A percentile compares a stretch with the other conserved stretches of the same genome.
phyloP scores from a whole-genome alignment of 2,888 invertebrate genomes.

The Opisthograptis luteolata region DNA sequence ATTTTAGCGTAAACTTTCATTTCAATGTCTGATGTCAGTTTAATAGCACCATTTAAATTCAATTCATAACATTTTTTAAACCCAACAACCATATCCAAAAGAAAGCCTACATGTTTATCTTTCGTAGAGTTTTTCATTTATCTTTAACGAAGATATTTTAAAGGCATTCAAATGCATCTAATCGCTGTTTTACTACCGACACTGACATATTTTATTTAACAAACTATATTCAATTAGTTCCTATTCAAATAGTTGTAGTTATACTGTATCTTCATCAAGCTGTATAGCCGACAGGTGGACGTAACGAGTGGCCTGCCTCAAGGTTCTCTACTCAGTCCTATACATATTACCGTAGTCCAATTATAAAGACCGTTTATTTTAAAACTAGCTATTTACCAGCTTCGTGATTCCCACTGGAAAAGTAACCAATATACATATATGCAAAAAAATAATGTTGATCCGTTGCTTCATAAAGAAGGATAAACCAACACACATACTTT shows the following conservation, averaged over 20 bases:
- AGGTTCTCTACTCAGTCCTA: neutral
- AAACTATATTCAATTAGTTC: neutral
- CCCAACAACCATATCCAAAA: neutral
- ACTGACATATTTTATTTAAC: no score
- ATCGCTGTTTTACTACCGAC: conserved; percentile 5
- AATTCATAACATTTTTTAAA: neutral
- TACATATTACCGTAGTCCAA: no score
- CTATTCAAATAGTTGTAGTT: neutral
- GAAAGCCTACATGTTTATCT: neutral
- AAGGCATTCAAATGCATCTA: conserved; percentile 3
- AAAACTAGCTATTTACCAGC: no score
- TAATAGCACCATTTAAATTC: neutral
- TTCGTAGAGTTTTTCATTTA: neutral
- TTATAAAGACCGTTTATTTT: no score
- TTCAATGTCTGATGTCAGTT: neutral
- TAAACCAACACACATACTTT: no score
- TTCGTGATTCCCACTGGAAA: neutral
- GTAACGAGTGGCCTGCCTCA: neutral
- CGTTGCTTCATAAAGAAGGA: no score
- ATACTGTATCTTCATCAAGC: neutral
- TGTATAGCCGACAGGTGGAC: neutral
- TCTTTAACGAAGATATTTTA: neutral
- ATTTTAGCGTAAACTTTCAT: neutral
- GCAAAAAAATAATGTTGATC: no score
- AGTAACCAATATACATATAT: no score